These are phyloP conservation scores for Adineta ricciae DNA, from an alignment of 2,888 invertebrate genomes.

Conservation along the genomic window DNA sequence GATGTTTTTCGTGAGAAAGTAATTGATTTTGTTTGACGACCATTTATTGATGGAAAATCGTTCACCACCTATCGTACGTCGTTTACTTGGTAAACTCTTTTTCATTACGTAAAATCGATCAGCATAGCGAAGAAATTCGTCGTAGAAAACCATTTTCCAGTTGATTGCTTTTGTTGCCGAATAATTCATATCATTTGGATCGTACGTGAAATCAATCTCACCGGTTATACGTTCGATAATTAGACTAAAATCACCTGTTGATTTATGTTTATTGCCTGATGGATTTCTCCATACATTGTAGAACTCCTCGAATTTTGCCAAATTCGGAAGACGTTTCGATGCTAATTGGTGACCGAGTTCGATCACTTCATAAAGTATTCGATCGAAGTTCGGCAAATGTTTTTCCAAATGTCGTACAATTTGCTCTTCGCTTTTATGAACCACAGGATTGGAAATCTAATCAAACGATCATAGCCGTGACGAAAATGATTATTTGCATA, in stretches of 20 bases:
- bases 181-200: neutral
- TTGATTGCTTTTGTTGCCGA: neutral
- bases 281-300: neutral
- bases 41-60: slow-evolving; percentile 16
- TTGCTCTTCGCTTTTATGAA: neutral
- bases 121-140: neutral
- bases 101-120: neutral
- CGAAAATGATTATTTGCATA: too few species aligned
- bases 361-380: neutral
- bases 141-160: slow-evolving; percentile 1
- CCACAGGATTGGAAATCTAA: neutral
- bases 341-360: neutral
- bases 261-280: neutral
- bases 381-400: slow-evolving; percentile 7
- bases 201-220: neutral
- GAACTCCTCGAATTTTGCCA: neutral
- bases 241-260: neutral
- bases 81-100: neutral
- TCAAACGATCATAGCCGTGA: neutral
- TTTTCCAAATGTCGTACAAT: neutral
- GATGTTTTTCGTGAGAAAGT: neutral
- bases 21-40: neutral
- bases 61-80: slow-evolving; percentile 6
- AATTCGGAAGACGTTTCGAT: neutral
- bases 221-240: neutral